A percentile compares a stretch with the other conserved stretches of the same genome.
phyloP scores from a whole-genome alignment of 2,797 vertebrate species.

The Sebastes minor region DNA sequence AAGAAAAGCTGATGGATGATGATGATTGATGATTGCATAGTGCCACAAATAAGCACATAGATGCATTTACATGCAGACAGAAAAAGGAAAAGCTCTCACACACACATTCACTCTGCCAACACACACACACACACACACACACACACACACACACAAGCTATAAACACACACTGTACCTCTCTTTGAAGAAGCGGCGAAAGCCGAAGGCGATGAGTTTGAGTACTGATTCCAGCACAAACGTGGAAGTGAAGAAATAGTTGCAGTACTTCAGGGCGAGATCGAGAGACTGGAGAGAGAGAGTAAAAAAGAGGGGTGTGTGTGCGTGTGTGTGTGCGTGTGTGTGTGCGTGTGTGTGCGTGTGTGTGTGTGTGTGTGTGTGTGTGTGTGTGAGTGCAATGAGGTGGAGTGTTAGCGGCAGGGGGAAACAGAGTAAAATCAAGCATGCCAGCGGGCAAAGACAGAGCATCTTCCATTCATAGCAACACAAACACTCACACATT shows the following conservation, averaged over 20 bases:
- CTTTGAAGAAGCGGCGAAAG: conserved; percentile 97
- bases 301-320: conserved; percentile 12
- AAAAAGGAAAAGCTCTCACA: background rate
- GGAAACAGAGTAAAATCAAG: conserved; percentile 33
- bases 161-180: conserved; percentile 83
- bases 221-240: conserved; percentile 94
- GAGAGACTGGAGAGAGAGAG: conserved; percentile 86
- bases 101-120: background rate
- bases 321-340: conserved; percentile 5
- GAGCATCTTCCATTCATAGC: conserved; percentile 23
- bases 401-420: conserved; percentile 1
- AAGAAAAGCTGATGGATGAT: background rate
- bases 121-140: background rate
- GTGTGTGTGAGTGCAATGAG: background rate
- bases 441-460: conserved; percentile 36
- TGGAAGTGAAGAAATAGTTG: conserved; percentile 98
- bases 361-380: background rate
- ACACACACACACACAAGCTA: background rate
- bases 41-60: background rate
- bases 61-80: background rate
- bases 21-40: background rate
- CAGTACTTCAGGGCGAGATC: conserved; percentile 97
- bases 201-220: conserved; percentile 97
- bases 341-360: background rate
- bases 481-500: conserved; percentile 5